Conservation (phyloP, 2,113 vertebrate species). For the Cheirogaleus medius region DNA sequence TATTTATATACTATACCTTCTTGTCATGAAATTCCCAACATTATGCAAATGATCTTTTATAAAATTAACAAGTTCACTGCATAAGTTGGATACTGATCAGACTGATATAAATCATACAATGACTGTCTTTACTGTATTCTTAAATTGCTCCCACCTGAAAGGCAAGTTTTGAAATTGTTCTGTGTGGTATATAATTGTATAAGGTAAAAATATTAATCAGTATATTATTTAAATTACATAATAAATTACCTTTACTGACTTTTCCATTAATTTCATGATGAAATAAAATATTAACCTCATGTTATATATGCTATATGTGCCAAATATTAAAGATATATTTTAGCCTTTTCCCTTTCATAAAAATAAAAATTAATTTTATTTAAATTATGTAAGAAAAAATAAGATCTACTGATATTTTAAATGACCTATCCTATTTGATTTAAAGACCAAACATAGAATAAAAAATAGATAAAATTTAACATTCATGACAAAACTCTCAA, state of each 20-base stretch:
- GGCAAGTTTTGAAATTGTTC: constrained; percentile 11
- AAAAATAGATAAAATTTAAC: neutral
- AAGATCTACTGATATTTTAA: neutral
- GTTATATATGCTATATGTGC: neutral
- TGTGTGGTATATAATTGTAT: neutral
- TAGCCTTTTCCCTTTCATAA: neutral
- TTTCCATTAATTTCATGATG: neutral
- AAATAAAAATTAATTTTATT: constrained; percentile 13
- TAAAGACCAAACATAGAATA: neutral
- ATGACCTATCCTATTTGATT: neutral
- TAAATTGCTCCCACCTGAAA: neutral
- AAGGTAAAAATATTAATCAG: neutral
- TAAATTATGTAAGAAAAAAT: neutral
- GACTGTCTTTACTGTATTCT: neutral
- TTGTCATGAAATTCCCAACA: constrained; percentile 17
- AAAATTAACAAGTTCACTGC: neutral
- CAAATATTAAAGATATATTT: neutral
- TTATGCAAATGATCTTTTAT: constrained; percentile 8
- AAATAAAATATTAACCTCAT: neutral
- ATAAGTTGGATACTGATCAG: neutral
- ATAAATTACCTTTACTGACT: neutral
- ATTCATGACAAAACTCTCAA: neutral
- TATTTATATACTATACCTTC: neutral
- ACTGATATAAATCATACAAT: neutral
- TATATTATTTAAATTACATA: constrained; percentile 7